Percentiles rank a stretch among this genome's conserved stretches.
Evolutionary conservation across 2,797 vertebrate genomes (phyloP).

Genomic region (Enteromius unitaeniatus): DNA sequence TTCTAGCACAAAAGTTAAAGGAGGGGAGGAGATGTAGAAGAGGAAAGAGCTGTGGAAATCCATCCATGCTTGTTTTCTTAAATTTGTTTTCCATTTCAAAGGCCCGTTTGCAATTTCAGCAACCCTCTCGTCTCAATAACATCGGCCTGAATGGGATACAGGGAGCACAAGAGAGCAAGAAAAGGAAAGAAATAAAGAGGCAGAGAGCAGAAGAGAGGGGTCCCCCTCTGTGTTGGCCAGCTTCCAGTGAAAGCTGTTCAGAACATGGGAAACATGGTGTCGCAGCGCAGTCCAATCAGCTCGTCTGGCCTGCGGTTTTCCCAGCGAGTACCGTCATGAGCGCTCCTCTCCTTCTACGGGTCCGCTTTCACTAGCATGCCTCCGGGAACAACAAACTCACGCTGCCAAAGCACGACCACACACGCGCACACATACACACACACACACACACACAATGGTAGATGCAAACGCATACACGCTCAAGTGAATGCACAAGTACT

Average conservation of each 20-base stretch:
- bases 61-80: slow-evolving; percentile 55
- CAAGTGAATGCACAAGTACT: slow-evolving; percentile 20
- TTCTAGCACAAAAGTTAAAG: neutral
- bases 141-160: slow-evolving; percentile 45
- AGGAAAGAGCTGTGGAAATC: slow-evolving; percentile 26
- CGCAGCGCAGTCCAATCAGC: slow-evolving; percentile 82
- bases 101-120: slow-evolving; percentile 60
- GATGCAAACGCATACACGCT: slow-evolving; percentile 39
- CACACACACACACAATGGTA: slow-evolving; percentile 45
- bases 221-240: slow-evolving; percentile 82
- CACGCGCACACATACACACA: slow-evolving; percentile 37
- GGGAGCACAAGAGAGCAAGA: slow-evolving; percentile 55
- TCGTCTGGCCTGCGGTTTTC: slow-evolving; percentile 90
- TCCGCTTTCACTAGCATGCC: slow-evolving; percentile 59
- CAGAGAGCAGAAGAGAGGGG: slow-evolving; percentile 61
- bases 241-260: slow-evolving; percentile 91
- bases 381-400: slow-evolving; percentile 46
- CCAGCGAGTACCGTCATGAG: slow-evolving; percentile 74
- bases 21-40: slow-evolving; percentile 8
- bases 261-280: slow-evolving; percentile 91
- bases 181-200: slow-evolving; percentile 56
- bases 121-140: slow-evolving; percentile 64
- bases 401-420: slow-evolving; percentile 60
- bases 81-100: slow-evolving; percentile 67
- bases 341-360: slow-evolving; percentile 66